These are phyloP conservation scores for Linurgus olivaceus DNA, from an alignment of 2,797 vertebrate genomes.

Conservation along the genomic window DNA sequence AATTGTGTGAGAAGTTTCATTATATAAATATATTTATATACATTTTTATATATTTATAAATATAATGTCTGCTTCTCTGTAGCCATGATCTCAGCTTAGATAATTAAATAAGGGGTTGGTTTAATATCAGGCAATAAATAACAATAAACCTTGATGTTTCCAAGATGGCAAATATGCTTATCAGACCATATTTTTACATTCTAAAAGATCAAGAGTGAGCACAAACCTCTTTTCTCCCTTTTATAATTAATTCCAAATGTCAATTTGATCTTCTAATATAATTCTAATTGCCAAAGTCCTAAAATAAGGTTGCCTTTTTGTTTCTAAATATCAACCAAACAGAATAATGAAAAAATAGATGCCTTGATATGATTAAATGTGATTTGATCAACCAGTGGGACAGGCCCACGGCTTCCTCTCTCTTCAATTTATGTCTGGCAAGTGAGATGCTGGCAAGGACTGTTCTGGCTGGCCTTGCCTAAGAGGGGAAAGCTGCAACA, in stretches of 20 bases:
- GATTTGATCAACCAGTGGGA: not conserved
- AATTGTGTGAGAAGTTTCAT: not conserved
- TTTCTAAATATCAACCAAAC: constrained; percentile 13
- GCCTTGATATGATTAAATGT: not conserved
- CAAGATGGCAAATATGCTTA: not conserved
- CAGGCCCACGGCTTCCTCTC: not conserved
- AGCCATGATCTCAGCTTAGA: not conserved
- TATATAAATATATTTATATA: not conserved
- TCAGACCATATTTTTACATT: not conserved
- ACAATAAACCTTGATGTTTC: not conserved
- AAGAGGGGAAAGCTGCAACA: not conserved
- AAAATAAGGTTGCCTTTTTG: not conserved
- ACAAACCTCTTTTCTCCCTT: not conserved
- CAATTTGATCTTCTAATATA: not conserved
- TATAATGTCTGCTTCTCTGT: not conserved
- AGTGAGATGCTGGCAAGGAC: not conserved
- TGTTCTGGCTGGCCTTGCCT: not conserved
- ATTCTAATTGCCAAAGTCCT: not conserved
- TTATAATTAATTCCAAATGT: constrained; percentile 21
- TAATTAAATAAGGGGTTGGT: not conserved
- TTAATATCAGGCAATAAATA: constrained; percentile 15
- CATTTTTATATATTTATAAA: rapidly evolving
- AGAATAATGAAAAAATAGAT: constrained; percentile 3
- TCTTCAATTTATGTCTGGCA: not conserved
- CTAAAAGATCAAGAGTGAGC: not conserved